Conservation (phyloP, 2,888 invertebrate genomes). For the Ganaspis brasiliensis region DNA sequence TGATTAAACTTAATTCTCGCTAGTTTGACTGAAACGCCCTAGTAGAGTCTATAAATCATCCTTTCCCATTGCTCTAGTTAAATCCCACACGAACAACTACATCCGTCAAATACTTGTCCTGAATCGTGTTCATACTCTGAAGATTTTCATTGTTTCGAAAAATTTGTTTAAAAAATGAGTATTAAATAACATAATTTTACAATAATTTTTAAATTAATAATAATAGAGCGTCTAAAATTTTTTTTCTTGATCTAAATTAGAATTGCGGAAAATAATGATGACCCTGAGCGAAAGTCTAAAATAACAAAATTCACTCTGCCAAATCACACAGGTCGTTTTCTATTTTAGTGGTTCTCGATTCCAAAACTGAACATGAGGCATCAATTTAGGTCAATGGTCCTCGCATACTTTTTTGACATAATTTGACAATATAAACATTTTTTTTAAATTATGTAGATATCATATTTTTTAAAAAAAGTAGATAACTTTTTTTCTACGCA, state of each 20-base stretch:
- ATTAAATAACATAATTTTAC: too few relatives aligned
- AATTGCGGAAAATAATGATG: not conserved
- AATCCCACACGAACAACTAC: slow-evolving; percentile 20
- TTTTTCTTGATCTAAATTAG: not conserved
- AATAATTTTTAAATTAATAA: too few relatives aligned
- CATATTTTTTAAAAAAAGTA: too few relatives aligned
- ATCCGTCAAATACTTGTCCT: slow-evolving; percentile 29
- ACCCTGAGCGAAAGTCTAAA: slow-evolving; percentile 9
- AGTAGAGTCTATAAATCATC: slow-evolving; percentile 35
- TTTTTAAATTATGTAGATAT: too few relatives aligned
- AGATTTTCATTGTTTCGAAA: too few relatives aligned
- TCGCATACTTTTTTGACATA: not conserved
- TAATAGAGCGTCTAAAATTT: too few relatives aligned
- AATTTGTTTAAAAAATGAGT: too few relatives aligned
- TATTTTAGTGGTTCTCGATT: slow-evolving; percentile 16
- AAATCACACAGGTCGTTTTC: slow-evolving; percentile 41
- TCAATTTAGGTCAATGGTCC: slow-evolving; percentile 27
- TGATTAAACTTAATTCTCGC: slow-evolving; percentile 24
- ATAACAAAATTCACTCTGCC: slow-evolving; percentile 14
- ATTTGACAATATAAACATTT: too few relatives aligned
- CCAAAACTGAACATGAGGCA: slow-evolving; percentile 8
- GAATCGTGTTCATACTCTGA: slow-evolving; percentile 11
- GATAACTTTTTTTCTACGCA: too few relatives aligned
- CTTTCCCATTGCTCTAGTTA: slow-evolving; percentile 58
- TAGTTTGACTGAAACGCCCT: slow-evolving; percentile 35